Evolutionary conservation across 2,113 vertebrate species (phyloP), one percentile per base, ranked within the genome.

Genomic region (Porphyrio hochstetteri): DNA sequence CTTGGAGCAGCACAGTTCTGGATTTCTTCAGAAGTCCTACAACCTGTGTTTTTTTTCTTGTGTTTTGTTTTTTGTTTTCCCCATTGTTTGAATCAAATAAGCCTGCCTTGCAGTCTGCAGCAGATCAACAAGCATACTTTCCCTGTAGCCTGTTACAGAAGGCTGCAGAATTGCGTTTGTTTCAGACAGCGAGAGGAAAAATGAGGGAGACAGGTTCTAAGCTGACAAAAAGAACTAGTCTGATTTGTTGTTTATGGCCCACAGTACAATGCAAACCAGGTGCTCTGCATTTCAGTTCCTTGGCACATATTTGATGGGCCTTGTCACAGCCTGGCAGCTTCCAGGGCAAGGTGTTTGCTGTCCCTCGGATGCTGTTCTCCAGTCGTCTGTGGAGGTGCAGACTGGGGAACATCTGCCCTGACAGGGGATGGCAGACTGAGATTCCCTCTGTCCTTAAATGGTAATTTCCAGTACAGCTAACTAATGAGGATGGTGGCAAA

Each of bases 391-490:
- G 5, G 70, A 67, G 65, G 28, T 84, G 59, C 50, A 57, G 55
- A 24, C 38, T 27, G 29, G 18, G 38, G 25, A 94, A 61, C 59
- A 53, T 68, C 42, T 70, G 42, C 52, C 63, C 31, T 40, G 53
- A 33, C 17, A 50, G 75, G 55, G 17, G n/a, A 35, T 48, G 78
- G 56, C 50, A 90, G 59, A 75, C 33, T 0, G 3, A 83, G 36
- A 35, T 61, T 63, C 82, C 52, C 27, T 35, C 42, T 69, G 67
- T 90, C 92, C 82, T n/a, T 67, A 88, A 76, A 48, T 44, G 53
- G 65, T 93, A 8, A 46, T 92, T 96, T 97, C 88, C 94, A 81
- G 40, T 72, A 94, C 19, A 42, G 68, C 81, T 92, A 83, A 92
- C 81, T 86, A 94, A 67, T 11, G 21, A 92, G 69, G 46, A 78